These are phyloP conservation scores for Ophioderma brevispina DNA, from an alignment of 35 echinoderm and acorn worm genomes.

Conservation along the genomic window DNA sequence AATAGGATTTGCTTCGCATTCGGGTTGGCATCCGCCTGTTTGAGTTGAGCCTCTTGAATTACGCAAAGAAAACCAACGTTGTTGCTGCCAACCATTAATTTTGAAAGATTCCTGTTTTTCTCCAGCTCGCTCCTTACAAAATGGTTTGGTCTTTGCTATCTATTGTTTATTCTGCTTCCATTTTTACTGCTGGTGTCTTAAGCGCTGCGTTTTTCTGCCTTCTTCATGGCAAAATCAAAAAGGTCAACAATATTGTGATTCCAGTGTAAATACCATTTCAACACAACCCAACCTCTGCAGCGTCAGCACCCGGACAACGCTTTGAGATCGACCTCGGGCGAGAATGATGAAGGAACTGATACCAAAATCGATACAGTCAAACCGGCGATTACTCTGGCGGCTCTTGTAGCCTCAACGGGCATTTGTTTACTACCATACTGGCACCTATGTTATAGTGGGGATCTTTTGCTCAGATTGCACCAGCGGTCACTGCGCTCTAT, in stretches of 20 bases:
- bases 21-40: neutral
- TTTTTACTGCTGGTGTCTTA: neutral
- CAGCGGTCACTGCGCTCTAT: neutral
- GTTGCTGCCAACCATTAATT: neutral
- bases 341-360: too few relatives aligned
- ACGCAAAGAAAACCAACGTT: neutral
- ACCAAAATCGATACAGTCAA: too few relatives aligned
- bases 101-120: neutral
- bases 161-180: neutral
- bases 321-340: too few relatives aligned
- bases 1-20: neutral
- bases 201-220: neutral
- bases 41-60: neutral
- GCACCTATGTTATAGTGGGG: neutral
- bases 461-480: neutral
- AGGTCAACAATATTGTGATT: too few relatives aligned
- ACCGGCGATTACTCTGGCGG: neutral
- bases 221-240: neutral
- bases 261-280: too few relatives aligned
- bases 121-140: neutral
- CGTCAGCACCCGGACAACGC: too few relatives aligned
- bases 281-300: too few relatives aligned
- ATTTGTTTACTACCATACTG: neutral
- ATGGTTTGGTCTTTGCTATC: neutral
- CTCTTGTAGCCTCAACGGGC: neutral